Evolutionary conservation across 2,888 invertebrate genomes (phyloP).

Genomic region (Xestia ashworthii): DNA sequence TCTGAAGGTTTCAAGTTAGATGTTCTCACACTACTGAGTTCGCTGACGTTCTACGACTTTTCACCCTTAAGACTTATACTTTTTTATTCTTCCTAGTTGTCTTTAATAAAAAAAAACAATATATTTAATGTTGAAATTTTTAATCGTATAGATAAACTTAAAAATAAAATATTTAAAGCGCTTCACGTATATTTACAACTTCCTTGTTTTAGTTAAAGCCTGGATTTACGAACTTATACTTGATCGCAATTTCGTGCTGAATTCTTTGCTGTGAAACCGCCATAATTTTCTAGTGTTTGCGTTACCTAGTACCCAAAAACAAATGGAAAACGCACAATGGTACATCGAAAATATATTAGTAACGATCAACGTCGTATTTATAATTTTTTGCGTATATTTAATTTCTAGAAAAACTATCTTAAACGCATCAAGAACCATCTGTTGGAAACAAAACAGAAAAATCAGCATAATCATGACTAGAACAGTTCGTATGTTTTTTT

Average conservation of each 20-base stretch:
- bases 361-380: slow-evolving; percentile 54
- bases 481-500: slow-evolving; percentile 75
- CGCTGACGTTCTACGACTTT: too few species aligned
- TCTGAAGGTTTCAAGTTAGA: background rate
- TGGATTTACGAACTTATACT: slow-evolving; percentile 45
- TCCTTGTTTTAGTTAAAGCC: background rate
- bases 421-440: slow-evolving; percentile 77
- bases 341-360: slow-evolving; percentile 77
- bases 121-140: background rate
- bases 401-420: slow-evolving; percentile 73
- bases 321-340: slow-evolving; percentile 80
- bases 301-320: slow-evolving; percentile 86
- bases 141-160: background rate
- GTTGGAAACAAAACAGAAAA: slow-evolving; percentile 82
- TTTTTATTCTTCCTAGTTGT: background rate
- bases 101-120: background rate
- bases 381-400: slow-evolving; percentile 46
- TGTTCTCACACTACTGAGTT: too few species aligned
- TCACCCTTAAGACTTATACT: too few species aligned
- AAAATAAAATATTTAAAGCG: slow-evolving; percentile 8
- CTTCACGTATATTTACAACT: background rate
- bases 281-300: slow-evolving; percentile 80
- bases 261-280: slow-evolving; percentile 65
- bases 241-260: slow-evolving; percentile 34
- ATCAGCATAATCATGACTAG: slow-evolving; percentile 80